Base-by-base conservation (phyloP, 2,113 vertebrate genomes). In the Caranx melampygus region DNA sequence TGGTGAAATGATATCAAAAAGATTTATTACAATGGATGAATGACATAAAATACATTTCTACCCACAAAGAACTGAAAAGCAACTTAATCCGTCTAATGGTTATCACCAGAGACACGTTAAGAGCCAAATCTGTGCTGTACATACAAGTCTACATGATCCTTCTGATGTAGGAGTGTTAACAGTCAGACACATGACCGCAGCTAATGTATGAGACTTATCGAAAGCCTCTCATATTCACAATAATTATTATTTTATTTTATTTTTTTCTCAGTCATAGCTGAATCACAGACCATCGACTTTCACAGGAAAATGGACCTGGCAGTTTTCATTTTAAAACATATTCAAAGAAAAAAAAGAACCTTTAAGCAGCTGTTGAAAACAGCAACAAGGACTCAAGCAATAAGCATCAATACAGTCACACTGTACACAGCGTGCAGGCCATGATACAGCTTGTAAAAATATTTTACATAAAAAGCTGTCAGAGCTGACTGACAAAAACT, bases 1-100 rank as follows among this genome's bases (percentile, higher is more conserved):
- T 14, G 12, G 20, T 54, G 57, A 62, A 20, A 67, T 0, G 2
- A 64, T 75, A 21, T 75, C 12, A 73, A 84, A 84, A 40, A 2
- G 15, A 60, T 90, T 87, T 82, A 91, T 85, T 85, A 69, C 42
- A 70, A 62, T 65, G 12, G 62, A 44, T 13, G 40, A 42, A 42
- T 15, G 11, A 71, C 42, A 37, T 10, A 76, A 61, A 61, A 72
- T 9, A 9, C n/a, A 40, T 64, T 65, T 72, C 37, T 18, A 54
- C 18, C 11, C 13, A 64, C 34, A 67, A 44, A 72, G 52, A 68
- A 73, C 6, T 69, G 33, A 55, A 52, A 77, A 73, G 21, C 7
- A 15, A 58, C 20, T 64, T 34, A 37, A 62, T 18, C 2, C 31
- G 1, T 59, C 6, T 40, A 57, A 64, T 14, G 64, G 15, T 73